phyloP scores from a whole-genome alignment of 2,888 invertebrate genomes.

The Pandemis heparana region DNA sequence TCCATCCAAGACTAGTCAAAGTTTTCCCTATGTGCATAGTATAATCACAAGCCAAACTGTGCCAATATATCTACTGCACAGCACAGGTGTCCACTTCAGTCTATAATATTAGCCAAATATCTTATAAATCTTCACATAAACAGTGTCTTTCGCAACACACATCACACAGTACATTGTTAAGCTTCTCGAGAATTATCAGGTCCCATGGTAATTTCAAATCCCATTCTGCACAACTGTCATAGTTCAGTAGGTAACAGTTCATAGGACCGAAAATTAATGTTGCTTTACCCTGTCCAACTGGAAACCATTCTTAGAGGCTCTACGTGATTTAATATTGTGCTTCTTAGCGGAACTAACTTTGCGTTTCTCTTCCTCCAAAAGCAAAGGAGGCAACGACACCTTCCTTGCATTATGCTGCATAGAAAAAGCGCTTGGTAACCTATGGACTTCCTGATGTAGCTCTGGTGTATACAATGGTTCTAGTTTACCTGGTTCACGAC shows the following conservation, averaged over 20 bases:
- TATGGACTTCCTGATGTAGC: slow-evolving; percentile 59
- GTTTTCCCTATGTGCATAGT: not conserved
- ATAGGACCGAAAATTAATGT: slow-evolving; percentile 42
- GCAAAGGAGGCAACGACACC: slow-evolving; percentile 77
- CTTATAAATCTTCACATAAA: not conserved
- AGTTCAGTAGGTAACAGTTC: not conserved
- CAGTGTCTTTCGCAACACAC: not conserved
- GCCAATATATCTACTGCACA: slow-evolving; percentile 22
- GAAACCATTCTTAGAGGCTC: slow-evolving; percentile 55
- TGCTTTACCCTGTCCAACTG: slow-evolving; percentile 57
- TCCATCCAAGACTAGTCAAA: not conserved
- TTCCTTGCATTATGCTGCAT: slow-evolving; percentile 70
- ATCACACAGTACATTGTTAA: not conserved
- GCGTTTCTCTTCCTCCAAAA: slow-evolving; percentile 64
- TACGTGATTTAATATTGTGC: slow-evolving; percentile 57
- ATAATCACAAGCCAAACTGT: slow-evolving; percentile 31
- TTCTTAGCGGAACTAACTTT: slow-evolving; percentile 68
- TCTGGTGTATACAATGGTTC: slow-evolving; percentile 75
- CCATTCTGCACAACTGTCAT: not conserved
- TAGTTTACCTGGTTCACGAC: slow-evolving; percentile 69
- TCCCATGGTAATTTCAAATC: slow-evolving; percentile 1
- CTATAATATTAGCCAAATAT: not conserved
- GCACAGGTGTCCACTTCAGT: not conserved
- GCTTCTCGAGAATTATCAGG: not conserved
- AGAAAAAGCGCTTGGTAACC: slow-evolving; percentile 55